Percentiles rank a stretch among this genome's conserved stretches.
Conservation (phyloP, 2,113 vertebrate species). For the Phocoena sinus region DNA sequence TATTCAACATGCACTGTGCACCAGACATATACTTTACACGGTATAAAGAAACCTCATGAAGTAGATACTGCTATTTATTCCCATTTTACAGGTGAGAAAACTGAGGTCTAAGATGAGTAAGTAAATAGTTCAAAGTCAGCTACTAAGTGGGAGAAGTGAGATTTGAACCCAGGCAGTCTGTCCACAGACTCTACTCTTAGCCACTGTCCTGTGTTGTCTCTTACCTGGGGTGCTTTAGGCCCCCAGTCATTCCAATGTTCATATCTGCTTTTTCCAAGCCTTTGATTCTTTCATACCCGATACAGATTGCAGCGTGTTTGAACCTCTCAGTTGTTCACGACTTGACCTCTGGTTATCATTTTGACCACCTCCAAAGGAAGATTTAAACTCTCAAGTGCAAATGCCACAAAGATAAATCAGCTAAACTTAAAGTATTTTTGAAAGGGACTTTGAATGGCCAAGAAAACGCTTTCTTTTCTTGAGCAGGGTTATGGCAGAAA, state of each 20-base stretch:
- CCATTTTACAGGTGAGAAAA: neutral
- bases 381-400: constrained; percentile 60
- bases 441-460: constrained; percentile 14
- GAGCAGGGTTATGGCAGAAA: neutral
- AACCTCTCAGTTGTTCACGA: constrained; percentile 36
- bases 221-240: neutral
- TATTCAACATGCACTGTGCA: neutral
- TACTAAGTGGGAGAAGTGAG: neutral
- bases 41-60: neutral
- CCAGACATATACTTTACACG: neutral
- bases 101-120: neutral
- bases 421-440: constrained; percentile 42
- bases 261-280: constrained; percentile 33
- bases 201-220: neutral
- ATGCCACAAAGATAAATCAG: constrained; percentile 57
- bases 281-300: constrained; percentile 50
- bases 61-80: neutral
- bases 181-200: neutral
- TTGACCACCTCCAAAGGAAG: constrained; percentile 29
- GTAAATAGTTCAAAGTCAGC: neutral
- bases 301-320: constrained; percentile 13
- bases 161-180: neutral
- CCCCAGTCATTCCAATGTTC: neutral
- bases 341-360: constrained; percentile 51
- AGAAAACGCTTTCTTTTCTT: neutral